Conservation (phyloP, 2,113 vertebrate species). For the Psephotus haematonotus region DNA sequence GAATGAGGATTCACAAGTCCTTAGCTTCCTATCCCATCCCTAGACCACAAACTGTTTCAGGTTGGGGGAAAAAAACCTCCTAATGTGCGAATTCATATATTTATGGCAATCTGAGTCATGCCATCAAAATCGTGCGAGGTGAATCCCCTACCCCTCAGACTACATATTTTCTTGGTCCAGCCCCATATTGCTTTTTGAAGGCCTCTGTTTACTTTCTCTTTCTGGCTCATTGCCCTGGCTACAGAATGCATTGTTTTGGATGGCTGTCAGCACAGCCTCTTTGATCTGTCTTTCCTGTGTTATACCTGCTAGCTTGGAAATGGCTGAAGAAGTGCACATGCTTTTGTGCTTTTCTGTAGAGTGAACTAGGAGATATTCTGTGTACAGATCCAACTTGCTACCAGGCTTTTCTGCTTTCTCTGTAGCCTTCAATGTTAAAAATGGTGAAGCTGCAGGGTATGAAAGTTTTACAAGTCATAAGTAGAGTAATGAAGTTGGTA, state of each 20-base stretch:
- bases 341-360: constrained; percentile 9
- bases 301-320: constrained; percentile 32
- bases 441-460: not conserved
- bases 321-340: not conserved
- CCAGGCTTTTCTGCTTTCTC: not conserved
- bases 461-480: not conserved
- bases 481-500: not conserved
- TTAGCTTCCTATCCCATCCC: not conserved
- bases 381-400: not conserved
- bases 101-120: not conserved
- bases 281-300: constrained; percentile 30
- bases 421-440: not conserved
- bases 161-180: constrained; percentile 10
- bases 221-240: constrained; percentile 5
- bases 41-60: not conserved
- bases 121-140: not conserved
- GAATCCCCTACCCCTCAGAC: not conserved
- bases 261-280: not conserved
- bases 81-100: not conserved
- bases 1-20: not conserved
- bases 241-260: constrained; percentile 29
- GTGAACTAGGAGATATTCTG: not conserved
- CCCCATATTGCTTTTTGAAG: constrained; percentile 3
- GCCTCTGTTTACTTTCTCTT: constrained; percentile 21
- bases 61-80: not conserved